These are phyloP conservation scores for Paramormyrops kingsleyae DNA, from an alignment of 2,113 vertebrate species.

Conservation along the genomic window DNA sequence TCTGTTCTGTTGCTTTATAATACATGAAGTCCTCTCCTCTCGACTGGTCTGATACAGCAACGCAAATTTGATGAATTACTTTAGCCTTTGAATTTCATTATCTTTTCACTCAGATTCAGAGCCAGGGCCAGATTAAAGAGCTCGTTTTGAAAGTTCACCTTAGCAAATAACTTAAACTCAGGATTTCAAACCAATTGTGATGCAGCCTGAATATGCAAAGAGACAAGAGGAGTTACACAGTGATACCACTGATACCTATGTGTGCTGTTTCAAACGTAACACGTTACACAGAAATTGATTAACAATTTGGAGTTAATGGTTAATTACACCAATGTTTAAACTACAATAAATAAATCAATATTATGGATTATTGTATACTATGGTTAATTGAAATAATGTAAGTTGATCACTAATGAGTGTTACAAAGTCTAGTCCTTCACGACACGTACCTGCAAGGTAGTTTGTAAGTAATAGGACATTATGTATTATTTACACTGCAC, in stretches of 20 bases:
- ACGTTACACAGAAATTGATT: not conserved
- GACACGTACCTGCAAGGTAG: not conserved
- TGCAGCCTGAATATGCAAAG: not conserved
- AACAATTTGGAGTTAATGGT: not conserved
- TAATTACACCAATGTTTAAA: not conserved
- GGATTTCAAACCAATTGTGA: not conserved
- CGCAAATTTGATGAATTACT: not conserved
- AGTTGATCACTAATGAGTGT: not conserved
- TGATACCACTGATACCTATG: not conserved
- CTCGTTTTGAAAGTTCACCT: not conserved
- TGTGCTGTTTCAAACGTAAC: not conserved
- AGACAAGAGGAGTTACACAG: not conserved
- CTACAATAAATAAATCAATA: slow-evolving; percentile 1
- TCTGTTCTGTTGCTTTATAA: not conserved
- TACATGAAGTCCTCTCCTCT: not conserved
- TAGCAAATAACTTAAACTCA: not conserved
- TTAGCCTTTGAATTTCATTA: not conserved
- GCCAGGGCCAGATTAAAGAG: not conserved
- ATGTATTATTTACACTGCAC: not conserved
- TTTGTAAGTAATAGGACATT: not conserved
- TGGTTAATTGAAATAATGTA: not conserved
- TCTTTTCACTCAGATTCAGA: not conserved
- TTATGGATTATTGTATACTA: not conserved
- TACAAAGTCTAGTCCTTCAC: not conserved
- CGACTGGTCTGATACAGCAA: not conserved